Conservation (phyloP, 2,797 vertebrate species). For the Sebastes jordani region DNA sequence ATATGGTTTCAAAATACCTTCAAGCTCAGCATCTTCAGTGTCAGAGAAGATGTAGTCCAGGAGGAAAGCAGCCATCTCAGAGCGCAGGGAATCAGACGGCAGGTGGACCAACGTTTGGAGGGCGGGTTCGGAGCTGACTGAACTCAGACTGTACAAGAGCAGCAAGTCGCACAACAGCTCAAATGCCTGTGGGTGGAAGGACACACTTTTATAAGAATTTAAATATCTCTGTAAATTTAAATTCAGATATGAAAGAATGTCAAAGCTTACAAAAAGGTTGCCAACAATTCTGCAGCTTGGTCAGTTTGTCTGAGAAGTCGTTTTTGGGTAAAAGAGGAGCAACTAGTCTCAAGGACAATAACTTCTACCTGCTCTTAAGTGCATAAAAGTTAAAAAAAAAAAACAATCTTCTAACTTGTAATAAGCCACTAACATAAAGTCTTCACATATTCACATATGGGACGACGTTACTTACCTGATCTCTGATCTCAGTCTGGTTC, state of each 20-base stretch:
- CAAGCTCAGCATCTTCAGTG: conserved; percentile 38
- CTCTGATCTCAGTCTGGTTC: conserved; percentile 75
- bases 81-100: conserved; percentile 82
- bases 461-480: conserved; percentile 72
- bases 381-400: background rate
- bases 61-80: conserved; percentile 89
- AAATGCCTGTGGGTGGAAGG: conserved; percentile 82
- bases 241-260: background rate
- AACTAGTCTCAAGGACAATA: background rate
- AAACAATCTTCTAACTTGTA: background rate
- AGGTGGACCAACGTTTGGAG: conserved; percentile 69
- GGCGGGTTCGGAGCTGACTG: conserved; percentile 55
- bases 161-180: conserved; percentile 88
- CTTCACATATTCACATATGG: background rate
- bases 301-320: background rate
- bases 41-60: conserved; percentile 88
- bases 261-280: background rate
- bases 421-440: background rate
- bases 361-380: background rate
- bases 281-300: background rate
- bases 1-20: conserved; percentile 38
- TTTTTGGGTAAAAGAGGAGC: background rate
- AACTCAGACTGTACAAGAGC: conserved; percentile 82
- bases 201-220: background rate
- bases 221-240: background rate